Evolutionary conservation across 35 echinoderm and acorn worm species (phyloP), one percentile per base, ranked within the genome.

Genomic region (Apostichopus californicus): DNA sequence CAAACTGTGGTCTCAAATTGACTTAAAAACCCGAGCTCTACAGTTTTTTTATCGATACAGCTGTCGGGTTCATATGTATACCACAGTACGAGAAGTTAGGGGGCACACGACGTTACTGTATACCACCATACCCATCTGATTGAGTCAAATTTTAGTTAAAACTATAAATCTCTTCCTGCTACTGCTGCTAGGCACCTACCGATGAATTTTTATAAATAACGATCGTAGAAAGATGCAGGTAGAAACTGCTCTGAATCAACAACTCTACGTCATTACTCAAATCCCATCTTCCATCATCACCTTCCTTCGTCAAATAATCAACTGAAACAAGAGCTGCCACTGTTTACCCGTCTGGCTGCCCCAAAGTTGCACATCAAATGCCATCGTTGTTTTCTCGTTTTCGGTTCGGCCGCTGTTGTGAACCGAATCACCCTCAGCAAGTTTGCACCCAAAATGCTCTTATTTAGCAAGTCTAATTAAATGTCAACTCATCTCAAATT

Each of bases 401-500:
- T 58, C 52, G 8, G 54, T 7, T 85, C 17, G 21, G 81, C 57
- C 9, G 57, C 57, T 7, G 57, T 59, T 85, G 81, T 17, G 55
- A 75, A 85, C 20, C 17, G 56, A 59, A 85, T 59, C 81, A 85
- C 54, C 81, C 81, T 55, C 55, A 85, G 81, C 81, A 85, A 46
- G 55, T 85, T 85, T 85, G 81, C 17, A 58, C 56, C 55, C 54
- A 85, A 85, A 75, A 56, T 84, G 54, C 17, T 85, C 81, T 58
- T 85, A 85, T 57, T 85, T 85, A 85, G 81, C 81, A 85, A 85
- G 81, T 85, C 81, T 85, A 85, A 85, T 85, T 85, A 85, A 85
- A 85, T 85, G 81, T 59, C 81, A 85, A 15, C 55, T 59, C 52
- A 59, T 85, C 81, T 85, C 81, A 59, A 85, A 85, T 85, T 57